phyloP scores from a whole-genome alignment of 2,888 invertebrate species.

The Dendrolimus pini region DNA sequence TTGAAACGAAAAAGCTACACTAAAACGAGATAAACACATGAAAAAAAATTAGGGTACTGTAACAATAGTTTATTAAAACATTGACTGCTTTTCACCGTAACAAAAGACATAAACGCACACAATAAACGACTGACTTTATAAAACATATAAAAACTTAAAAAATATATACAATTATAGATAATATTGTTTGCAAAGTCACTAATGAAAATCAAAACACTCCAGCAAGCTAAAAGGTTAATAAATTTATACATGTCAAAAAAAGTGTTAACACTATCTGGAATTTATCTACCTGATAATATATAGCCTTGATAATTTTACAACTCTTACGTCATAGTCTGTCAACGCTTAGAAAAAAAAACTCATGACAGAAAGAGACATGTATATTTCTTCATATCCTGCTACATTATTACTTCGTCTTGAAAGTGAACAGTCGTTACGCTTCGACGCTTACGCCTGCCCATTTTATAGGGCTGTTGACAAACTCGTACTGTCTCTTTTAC shows the following conservation, averaged over 20 bases:
- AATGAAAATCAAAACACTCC: no score
- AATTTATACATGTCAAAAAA: slow-evolving; percentile 16
- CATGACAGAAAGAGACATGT: slow-evolving; percentile 44
- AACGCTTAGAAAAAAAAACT: slow-evolving; percentile 48
- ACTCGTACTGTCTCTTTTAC: slow-evolving; percentile 40
- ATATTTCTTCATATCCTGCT: slow-evolving; percentile 22
- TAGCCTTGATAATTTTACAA: slow-evolving; percentile 42
- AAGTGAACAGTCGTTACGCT: slow-evolving; percentile 63
- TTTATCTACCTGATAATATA: slow-evolving; percentile 31
- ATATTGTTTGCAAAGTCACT: background rate
- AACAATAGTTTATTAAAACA: no score
- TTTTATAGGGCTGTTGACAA: slow-evolving; percentile 30
- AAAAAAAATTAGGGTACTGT: no score
- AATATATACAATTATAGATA: no score
- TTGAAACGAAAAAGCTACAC: no score
- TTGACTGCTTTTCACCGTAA: slow-evolving; percentile 1
- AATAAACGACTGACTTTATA: background rate
- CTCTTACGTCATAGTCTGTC: slow-evolving; percentile 47
- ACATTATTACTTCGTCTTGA: slow-evolving; percentile 58
- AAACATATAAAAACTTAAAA: background rate
- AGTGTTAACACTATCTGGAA: slow-evolving; percentile 23
- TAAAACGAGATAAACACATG: no score
- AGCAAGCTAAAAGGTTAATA: no score
- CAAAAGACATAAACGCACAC: slow-evolving; percentile 41
- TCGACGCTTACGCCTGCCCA: slow-evolving; percentile 65